These are phyloP conservation scores for Dromius quadrimaculatus DNA, from an alignment of 2,888 invertebrate species.

Conservation along the genomic window DNA sequence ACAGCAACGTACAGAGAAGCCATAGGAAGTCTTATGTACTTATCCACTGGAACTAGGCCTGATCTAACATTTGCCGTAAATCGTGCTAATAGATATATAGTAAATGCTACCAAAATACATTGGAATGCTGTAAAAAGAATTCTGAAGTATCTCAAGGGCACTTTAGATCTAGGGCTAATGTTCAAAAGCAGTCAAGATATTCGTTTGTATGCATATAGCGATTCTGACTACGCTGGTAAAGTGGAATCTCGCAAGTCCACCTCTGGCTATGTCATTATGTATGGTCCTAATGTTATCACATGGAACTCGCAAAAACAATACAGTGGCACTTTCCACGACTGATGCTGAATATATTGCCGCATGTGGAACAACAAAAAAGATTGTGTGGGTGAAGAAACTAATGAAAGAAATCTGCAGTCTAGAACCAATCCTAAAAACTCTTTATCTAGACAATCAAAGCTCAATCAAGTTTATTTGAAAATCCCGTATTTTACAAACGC, in stretches of 20 bases:
- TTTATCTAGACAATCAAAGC: constrained; percentile 27
- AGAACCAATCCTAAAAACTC: not conserved
- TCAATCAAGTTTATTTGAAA: constrained; percentile 8
- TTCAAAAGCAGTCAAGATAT: constrained; percentile 5
- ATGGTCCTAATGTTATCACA: constrained; percentile 54
- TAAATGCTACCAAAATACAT: constrained; percentile 20
- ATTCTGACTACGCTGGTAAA: constrained; percentile 54
- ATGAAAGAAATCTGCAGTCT: too few species aligned
- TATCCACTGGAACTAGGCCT: constrained; percentile 54
- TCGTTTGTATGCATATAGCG: constrained; percentile 42
- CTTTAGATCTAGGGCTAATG: constrained; percentile 19
- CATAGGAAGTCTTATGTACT: constrained; percentile 55
- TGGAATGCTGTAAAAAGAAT: constrained; percentile 52
- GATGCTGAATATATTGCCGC: constrained; percentile 58
- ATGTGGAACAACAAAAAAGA: constrained; percentile 55
- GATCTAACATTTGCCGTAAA: constrained; percentile 54
- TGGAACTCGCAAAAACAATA: constrained; percentile 58
- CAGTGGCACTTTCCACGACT: constrained; percentile 58
- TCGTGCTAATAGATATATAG: constrained; percentile 26
- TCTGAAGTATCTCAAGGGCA: constrained; percentile 52
- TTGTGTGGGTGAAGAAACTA: constrained; percentile 57
- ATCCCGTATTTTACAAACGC: not conserved
- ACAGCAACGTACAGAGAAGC: constrained; percentile 54
- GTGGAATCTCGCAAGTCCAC: constrained; percentile 29
- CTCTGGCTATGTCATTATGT: constrained; percentile 49